phyloP scores from a whole-genome alignment of 1,140 invertebrate species.

The Schmidtea mediterranea region DNA sequence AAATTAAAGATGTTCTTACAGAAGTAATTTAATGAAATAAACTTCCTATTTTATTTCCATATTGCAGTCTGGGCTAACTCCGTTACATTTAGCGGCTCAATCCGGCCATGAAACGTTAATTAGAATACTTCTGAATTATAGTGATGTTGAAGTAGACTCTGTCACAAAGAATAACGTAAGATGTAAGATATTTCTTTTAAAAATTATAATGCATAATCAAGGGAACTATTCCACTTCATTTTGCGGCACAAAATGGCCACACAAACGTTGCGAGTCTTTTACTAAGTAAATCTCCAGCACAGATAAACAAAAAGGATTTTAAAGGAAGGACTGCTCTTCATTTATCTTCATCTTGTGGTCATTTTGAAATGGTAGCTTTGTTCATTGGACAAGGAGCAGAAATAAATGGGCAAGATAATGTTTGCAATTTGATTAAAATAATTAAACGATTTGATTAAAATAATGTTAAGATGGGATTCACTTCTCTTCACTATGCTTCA shows the following conservation, averaged over 20 bases:
- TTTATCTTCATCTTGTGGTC: constrained; percentile 73
- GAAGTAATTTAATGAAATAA: too few species aligned
- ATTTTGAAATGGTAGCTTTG: constrained; percentile 86
- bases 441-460: too few species aligned
- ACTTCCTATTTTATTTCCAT: too few species aligned
- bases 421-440: not conserved
- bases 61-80: constrained; percentile 10
- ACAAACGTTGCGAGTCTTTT: not conserved
- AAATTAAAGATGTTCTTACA: too few species aligned
- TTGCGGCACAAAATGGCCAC: constrained; percentile 80
- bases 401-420: constrained; percentile 38
- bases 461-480: constrained; percentile 17
- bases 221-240: constrained; percentile 71
- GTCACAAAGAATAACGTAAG: constrained; percentile 81
- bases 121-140: constrained; percentile 47
- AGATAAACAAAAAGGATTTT: constrained; percentile 66
- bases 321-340: constrained; percentile 83
- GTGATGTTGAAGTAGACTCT: constrained; percentile 70
- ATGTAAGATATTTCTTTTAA: too few species aligned
- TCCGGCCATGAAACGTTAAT: not conserved
- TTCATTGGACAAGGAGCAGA: constrained; percentile 77
- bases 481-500: constrained; percentile 66
- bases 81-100: not conserved
- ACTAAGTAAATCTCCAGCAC: constrained; percentile 46
- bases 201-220: too few species aligned